Percentiles rank a stretch among this genome's conserved stretches.
Conservation (phyloP, 1,140 invertebrate species). For the Drosophila ficusphila region DNA sequence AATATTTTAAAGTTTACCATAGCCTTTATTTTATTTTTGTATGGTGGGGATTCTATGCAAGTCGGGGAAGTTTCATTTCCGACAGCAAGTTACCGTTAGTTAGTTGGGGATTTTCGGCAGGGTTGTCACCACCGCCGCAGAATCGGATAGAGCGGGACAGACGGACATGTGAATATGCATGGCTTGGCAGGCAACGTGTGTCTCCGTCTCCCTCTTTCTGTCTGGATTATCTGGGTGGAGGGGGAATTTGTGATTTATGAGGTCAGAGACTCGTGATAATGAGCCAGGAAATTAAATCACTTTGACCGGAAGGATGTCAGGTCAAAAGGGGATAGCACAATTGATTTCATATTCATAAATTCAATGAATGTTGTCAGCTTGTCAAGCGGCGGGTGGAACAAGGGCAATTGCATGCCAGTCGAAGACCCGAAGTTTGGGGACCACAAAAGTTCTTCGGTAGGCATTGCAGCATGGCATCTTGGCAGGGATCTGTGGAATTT, state of each 20-base stretch:
- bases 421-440: slow-evolving; percentile 9
- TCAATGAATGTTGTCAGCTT: slow-evolving; percentile 76
- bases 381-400: slow-evolving; percentile 22
- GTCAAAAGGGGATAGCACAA: slow-evolving; percentile 81
- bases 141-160: slow-evolving; percentile 11
- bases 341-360: slow-evolving; percentile 82
- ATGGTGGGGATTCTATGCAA: slow-evolving; percentile 34
- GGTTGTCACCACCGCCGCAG: slow-evolving; percentile 60
- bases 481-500: slow-evolving; percentile 13
- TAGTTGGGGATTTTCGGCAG: slow-evolving; percentile 66
- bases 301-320: slow-evolving; percentile 83
- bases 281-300: slow-evolving; percentile 83
- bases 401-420: slow-evolving; percentile 13
- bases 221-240: slow-evolving; percentile 31
- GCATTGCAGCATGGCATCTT: slow-evolving; percentile 16
- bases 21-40: slow-evolving; percentile 34
- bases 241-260: slow-evolving; percentile 76
- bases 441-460: slow-evolving; percentile 17
- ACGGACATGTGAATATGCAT: slow-evolving; percentile 55
- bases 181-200: slow-evolving; percentile 71
- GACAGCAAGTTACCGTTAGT: slow-evolving; percentile 82
- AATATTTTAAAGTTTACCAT: slow-evolving; percentile 77
- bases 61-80: slow-evolving; percentile 81
- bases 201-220: slow-evolving; percentile 23
- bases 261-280: slow-evolving; percentile 82